A percentile compares a stretch with the other conserved stretches of the same genome.
These are phyloP conservation scores for Aquatica leii DNA, from an alignment of 2,888 invertebrate genomes.

Conservation along the genomic window DNA sequence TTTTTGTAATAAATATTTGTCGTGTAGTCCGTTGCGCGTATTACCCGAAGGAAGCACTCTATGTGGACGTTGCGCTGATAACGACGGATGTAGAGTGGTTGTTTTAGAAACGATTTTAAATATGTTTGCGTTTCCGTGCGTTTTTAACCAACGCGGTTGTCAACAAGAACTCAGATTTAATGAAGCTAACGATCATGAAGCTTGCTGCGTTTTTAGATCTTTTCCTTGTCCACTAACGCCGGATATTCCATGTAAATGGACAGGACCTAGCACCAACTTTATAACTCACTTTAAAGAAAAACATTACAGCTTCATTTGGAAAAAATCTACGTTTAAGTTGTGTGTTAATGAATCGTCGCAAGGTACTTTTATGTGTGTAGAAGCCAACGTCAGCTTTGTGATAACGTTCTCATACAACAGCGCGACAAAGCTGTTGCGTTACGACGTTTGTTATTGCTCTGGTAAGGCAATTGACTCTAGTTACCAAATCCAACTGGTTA, in stretches of 20 bases:
- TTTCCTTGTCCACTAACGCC: conserved; percentile 12
- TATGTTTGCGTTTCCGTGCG: conserved; percentile 50
- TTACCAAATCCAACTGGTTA: conserved; percentile 18
- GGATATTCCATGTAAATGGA: conserved; percentile 4
- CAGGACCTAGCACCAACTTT: conserved; percentile 6
- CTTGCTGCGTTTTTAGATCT: conserved; percentile 13
- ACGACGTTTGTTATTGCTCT: conserved; percentile 15
- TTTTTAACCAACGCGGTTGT: conserved; percentile 26
- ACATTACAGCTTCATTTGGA: not conserved
- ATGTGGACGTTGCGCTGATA: conserved; percentile 49
- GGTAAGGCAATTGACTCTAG: not conserved
- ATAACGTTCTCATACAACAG: conserved; percentile 12
- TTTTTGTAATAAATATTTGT: conserved; percentile 49
- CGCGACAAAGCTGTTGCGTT: not conserved
- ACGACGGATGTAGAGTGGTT: conserved; percentile 46
- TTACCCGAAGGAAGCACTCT: conserved; percentile 47
- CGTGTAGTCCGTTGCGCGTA: conserved; percentile 51
- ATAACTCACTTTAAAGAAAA: conserved; percentile 2
- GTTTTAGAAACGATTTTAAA: conserved; percentile 51
- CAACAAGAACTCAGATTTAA: conserved; percentile 1
- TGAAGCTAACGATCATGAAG: conserved; percentile 15
- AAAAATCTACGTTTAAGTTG: conserved; percentile 1
- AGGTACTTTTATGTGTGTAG: not conserved
- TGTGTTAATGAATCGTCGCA: not conserved
- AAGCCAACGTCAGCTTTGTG: conserved; percentile 7